Base-by-base conservation (phyloP, 2,113 vertebrate species). In the Macrotis lagotis region DNA sequence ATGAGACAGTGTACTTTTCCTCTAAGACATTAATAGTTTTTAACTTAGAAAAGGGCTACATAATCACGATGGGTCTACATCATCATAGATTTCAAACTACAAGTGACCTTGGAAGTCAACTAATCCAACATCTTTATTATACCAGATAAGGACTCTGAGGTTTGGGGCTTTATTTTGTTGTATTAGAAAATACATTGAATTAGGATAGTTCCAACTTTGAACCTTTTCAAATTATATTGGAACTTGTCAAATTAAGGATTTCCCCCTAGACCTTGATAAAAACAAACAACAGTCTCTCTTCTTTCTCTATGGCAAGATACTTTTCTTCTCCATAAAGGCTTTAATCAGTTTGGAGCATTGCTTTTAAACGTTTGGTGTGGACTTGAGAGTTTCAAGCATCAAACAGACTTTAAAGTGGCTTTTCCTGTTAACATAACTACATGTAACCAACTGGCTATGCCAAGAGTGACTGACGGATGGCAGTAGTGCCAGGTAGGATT, bases 361-460 rank as follows among this genome's bases (percentile, higher is more conserved):
- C 95, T 97, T 97, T 93, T 97, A 97, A 98, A 98, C 91, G 88
- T 97, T 97, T 88, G 93, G 51, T 97, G 94, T 91, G 92, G 94
- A 88, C 96, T 98, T 94, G 97, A 98, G 97, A 97, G 93, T 97
- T 95, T 96, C 53, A 92, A 94, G 97, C 97, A 88, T 96, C 98
- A 97, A 98, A 96, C 53, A 50, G 96, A 96, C 97, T 98, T 98
- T 97, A 95, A 98, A 98, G 97, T 95, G 95, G 96, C 96, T 98
- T 98, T 98, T 98, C 96, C 97, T 98, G 97, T 98, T 98, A 97
- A 98, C 96, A 96, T 97, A 93, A 97, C 98, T 98, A 93, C 95
- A 92, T 93, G 52, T 97, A 98, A 98, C 95, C n/a, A 88, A 96
- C 91, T 51, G 31, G 26, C 92, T 93, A 93, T 96, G 98, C 97